These are phyloP conservation scores for Sebastes minor DNA, from an alignment of 2,797 vertebrate species.

Conservation along the genomic window DNA sequence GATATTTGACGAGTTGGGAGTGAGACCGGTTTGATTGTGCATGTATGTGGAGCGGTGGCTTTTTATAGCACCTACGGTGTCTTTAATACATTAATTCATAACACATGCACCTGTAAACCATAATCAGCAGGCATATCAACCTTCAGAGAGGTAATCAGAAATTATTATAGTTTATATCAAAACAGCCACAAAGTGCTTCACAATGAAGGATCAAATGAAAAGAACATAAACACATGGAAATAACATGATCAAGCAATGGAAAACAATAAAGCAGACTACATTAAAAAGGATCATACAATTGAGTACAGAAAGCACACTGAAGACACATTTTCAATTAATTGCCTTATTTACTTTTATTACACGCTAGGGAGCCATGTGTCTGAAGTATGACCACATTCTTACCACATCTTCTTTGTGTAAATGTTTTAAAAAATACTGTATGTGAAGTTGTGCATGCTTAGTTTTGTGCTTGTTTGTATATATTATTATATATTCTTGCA, in stretches of 20 bases:
- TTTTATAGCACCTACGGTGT: slow-evolving; percentile 9
- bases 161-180: slow-evolving; percentile 9
- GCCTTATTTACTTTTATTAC: slow-evolving; percentile 11
- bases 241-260: slow-evolving; percentile 13
- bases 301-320: background rate
- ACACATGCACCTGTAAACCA: slow-evolving; percentile 18
- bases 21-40: too few species aligned
- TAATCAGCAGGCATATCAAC: background rate
- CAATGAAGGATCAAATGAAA: slow-evolving; percentile 4
- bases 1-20: too few species aligned
- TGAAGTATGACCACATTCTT: background rate
- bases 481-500: background rate
- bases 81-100: slow-evolving; percentile 26
- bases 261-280: slow-evolving; percentile 7
- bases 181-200: slow-evolving; percentile 10
- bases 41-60: background rate
- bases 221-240: slow-evolving; percentile 13
- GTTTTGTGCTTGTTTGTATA: background rate
- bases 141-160: slow-evolving; percentile 28
- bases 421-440: background rate
- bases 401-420: background rate
- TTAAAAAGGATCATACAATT: background rate
- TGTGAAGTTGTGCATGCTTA: background rate
- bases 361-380: background rate
- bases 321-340: slow-evolving; percentile 4